Percentiles rank a stretch among this genome's conserved stretches.
phyloP scores from a whole-genome alignment of 2,888 invertebrate genomes.

The Cheilosia variabilis region DNA sequence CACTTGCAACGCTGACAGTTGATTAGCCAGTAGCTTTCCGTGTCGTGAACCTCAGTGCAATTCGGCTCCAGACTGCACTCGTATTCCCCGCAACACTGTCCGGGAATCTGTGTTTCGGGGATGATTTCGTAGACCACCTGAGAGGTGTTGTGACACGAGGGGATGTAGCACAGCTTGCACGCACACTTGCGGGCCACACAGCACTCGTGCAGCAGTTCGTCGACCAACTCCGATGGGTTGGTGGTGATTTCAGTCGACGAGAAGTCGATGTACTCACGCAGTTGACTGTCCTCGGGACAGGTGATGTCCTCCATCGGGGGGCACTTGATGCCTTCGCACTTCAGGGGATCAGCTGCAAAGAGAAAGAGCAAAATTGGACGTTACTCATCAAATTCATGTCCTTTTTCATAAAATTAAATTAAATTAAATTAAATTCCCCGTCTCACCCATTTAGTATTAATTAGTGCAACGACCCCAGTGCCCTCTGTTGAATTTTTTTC shows the following conservation, averaged over 20 bases:
- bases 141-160: slow-evolving; percentile 78
- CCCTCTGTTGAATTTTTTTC: slow-evolving; percentile 13
- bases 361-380: slow-evolving; percentile 3
- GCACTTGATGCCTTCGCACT: slow-evolving; percentile 80
- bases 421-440: slow-evolving; percentile 44
- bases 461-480: slow-evolving; percentile 27
- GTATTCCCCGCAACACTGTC: slow-evolving; percentile 85
- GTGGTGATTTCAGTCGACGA: slow-evolving; percentile 58
- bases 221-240: slow-evolving; percentile 76
- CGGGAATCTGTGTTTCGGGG: slow-evolving; percentile 80
- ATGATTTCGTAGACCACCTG: slow-evolving; percentile 80
- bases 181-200: slow-evolving; percentile 81
- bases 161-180: slow-evolving; percentile 82
- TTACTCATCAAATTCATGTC: background rate
- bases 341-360: slow-evolving; percentile 79
- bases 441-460: slow-evolving; percentile 34
- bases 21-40: slow-evolving; percentile 80
- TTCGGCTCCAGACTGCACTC: slow-evolving; percentile 83
- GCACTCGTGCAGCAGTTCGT: slow-evolving; percentile 80
- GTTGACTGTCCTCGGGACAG: slow-evolving; percentile 81
- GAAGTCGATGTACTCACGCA: slow-evolving; percentile 77
- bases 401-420: slow-evolving; percentile 18
- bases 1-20: slow-evolving; percentile 81
- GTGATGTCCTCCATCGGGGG: slow-evolving; percentile 80
- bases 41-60: slow-evolving; percentile 79